These are phyloP conservation scores for Metacarcinus magister DNA, from an alignment of 2,888 invertebrate genomes.

Conservation along the genomic window DNA sequence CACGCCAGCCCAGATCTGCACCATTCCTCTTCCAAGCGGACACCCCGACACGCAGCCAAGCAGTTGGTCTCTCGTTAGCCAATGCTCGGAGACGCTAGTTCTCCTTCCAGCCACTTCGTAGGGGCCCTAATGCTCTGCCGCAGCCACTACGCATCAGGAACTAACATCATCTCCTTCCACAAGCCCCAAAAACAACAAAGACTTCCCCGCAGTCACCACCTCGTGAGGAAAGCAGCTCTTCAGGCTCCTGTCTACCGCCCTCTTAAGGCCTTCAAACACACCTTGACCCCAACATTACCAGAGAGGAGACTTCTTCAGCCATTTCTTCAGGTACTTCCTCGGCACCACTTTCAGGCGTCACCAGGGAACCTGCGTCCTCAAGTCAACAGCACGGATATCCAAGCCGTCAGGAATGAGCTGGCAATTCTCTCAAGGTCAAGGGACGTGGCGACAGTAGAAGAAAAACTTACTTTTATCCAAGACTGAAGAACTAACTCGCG, in stretches of 20 bases:
- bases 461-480: background rate
- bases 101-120: background rate
- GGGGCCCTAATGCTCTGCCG: background rate
- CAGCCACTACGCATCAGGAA: background rate
- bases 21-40: background rate
- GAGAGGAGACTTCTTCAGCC: background rate
- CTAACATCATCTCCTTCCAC: background rate
- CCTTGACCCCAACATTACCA: background rate
- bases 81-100: background rate
- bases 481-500: background rate
- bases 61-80: background rate
- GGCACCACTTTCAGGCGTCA: background rate
- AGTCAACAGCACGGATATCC: background rate
- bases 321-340: background rate
- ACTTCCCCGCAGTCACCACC: background rate
- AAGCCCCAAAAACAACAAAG: background rate
- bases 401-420: background rate
- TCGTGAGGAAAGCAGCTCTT: background rate
- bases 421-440: background rate
- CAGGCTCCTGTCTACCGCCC: background rate
- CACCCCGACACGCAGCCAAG: background rate
- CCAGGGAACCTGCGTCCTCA: background rate
- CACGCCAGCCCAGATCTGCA: background rate
- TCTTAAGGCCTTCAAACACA: background rate
- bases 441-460: background rate